A percentile compares a stretch with the other conserved stretches of the same genome.
Evolutionary conservation across 2,797 vertebrate genomes (phyloP).

Genomic region (Sebastiscus albofasciatus): DNA sequence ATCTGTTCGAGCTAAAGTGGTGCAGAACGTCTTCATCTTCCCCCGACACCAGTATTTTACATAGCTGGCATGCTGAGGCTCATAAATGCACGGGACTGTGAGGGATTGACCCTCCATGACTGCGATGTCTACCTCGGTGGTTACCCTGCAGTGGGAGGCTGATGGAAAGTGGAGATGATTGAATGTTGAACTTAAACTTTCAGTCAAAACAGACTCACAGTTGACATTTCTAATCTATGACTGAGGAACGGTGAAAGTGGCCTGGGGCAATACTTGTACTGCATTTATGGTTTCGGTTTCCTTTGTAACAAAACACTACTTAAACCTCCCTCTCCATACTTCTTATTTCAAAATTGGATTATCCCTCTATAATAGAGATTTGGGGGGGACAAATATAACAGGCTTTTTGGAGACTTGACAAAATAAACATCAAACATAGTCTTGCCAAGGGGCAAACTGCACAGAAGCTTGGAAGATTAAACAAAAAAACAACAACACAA

Average conservation of each 20-base stretch:
- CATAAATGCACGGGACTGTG: constrained; percentile 76
- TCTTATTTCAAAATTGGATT: constrained; percentile 47
- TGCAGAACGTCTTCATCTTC: constrained; percentile 71
- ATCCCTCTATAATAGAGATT: constrained; percentile 35
- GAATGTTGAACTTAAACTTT: constrained; percentile 12
- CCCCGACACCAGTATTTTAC: constrained; percentile 85
- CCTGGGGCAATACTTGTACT: constrained; percentile 25
- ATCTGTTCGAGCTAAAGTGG: constrained; percentile 73
- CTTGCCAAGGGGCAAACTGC: constrained; percentile 41
- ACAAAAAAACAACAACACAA: constrained; percentile 5
- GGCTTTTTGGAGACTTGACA: constrained; percentile 50
- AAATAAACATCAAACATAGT: constrained; percentile 56
- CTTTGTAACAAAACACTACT: constrained; percentile 16
- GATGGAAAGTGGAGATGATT: constrained; percentile 20
- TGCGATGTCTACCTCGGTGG: constrained; percentile 31
- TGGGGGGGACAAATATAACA: constrained; percentile 29
- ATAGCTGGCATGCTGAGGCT: constrained; percentile 72
- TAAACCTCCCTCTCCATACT: constrained; percentile 17
- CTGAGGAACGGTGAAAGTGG: not conserved
- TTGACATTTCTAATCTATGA: constrained; percentile 11
- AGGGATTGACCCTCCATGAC: constrained; percentile 76
- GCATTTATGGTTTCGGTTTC: constrained; percentile 37
- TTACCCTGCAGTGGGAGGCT: constrained; percentile 65
- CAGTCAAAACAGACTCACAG: not conserved
- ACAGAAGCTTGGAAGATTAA: constrained; percentile 26